Evolutionary conservation across 1,140 invertebrate genomes (phyloP), one percentile per base, ranked within the genome.

Genomic region (Luehdorfia chinensis): DNA sequence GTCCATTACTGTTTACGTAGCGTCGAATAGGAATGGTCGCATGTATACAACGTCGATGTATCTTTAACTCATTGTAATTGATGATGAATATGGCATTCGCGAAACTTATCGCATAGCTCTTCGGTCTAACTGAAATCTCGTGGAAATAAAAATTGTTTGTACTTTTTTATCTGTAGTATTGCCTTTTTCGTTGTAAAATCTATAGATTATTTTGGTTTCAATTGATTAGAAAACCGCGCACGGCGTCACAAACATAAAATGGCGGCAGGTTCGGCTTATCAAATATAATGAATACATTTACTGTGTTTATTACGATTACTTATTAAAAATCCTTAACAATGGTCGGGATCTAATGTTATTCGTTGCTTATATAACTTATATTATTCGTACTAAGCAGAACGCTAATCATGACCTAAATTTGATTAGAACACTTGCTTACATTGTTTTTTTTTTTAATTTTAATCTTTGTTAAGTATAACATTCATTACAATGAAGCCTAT

Each of bases 1-100:
- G 30, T 32, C 48, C 30, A 58, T 41, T 52, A 30, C 37, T 8
- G n/a, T 23, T 47, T 54, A 16, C 5, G 5, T 5, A 47, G 6
- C 11, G 13, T 23, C 31, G 19, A 34, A 34, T 44, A 39, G 36
- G 19, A 33, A 31, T 19, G 48, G 33, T 36, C 36, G 47, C 18
- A 5, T 16, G 18, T 19, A 0, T n/a, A 37, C 18, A 41, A 25
- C 23, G 13, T 41, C 37, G 8, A 27, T 41, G 21, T 25, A 27
- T n/a, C 1, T n/a, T n/a, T 8, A 27, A 27, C 5, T 27, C 7
- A 25, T 41, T 41, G n/a, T n/a, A n/a, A n/a, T n/a, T n/a, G 16
- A 7, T 3, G 1, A 11, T 9, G n/a, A 12, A 23, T 19, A 12
- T 13, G 11, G 19, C 14, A 13, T 41, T 27, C 18, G 12, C 13